Evolutionary conservation across 2,113 vertebrate species (phyloP), one percentile per base, ranked within the genome.

Genomic region (Acanthochromis polyacanthus): DNA sequence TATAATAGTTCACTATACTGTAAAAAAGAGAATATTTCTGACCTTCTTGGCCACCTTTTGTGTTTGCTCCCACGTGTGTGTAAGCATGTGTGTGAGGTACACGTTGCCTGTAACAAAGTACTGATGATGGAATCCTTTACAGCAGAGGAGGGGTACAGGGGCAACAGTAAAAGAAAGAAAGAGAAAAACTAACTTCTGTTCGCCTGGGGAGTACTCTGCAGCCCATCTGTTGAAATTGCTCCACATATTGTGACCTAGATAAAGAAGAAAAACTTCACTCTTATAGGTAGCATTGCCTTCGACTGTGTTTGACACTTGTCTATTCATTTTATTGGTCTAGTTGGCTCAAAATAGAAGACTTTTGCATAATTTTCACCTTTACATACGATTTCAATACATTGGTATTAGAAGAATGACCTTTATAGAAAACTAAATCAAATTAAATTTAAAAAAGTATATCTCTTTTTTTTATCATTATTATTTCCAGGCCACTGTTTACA

Each of bases 181-280:
- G 70, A 83, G 72, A 81, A 74, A 88, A 89, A 91, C 90, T 91
- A 94, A 95, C 93, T 95, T 94, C 88, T 94, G 94, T 93, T 95
- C 83, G 93, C 94, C 94, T 95, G 89, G 93, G 94, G 95, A 95
- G 66, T 84, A 79, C 83, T 84, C 82, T 82, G 81, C 84, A 91
- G 90, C 92, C 95, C 95, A 95, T 95, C 95, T 95, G 95, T 93
- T 95, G 91, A 92, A 95, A 94, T 81, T 88, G 92, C 83, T 95
- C 92, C 91, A 93, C 94, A 95, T 95, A 95, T 93, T 95, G 93
- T 95, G 95, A 95, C 95, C 95, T 90, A 95, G 91, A 94, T 94
- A 94, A 92, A 84, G 79, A 68, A 91, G 84, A 81, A 85, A 89
- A 89, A 92, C 90, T 93, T 94, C 77, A 84, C 81, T 88, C 85